phyloP scores from a whole-genome alignment of 2,888 invertebrate genomes.

The Sturmia bella region DNA sequence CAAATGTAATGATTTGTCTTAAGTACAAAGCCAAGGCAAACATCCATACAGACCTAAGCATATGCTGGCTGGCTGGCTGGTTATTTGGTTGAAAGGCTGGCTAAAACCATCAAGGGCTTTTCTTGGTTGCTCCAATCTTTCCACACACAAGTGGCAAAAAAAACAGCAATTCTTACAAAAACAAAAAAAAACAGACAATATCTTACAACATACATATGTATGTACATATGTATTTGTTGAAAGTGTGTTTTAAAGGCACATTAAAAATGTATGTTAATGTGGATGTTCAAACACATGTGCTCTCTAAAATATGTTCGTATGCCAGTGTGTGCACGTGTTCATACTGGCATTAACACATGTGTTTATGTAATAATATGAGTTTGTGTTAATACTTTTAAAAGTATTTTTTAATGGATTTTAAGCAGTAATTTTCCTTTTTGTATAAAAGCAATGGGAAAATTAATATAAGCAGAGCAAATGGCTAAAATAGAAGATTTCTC shows the following conservation, averaged over 20 bases:
- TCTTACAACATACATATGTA: not conserved
- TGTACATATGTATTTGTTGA: not conserved
- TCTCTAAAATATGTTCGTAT: not conserved
- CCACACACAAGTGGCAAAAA: not conserved
- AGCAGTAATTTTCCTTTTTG: constrained; percentile 53
- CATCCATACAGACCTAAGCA: not conserved
- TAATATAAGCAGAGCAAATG: constrained; percentile 12
- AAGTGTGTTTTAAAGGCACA: constrained; percentile 33
- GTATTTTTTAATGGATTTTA: constrained; percentile 70
- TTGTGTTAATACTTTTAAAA: constrained; percentile 64
- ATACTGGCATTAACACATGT: not conserved
- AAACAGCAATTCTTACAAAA: constrained; percentile 12
- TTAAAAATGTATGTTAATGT: constrained; percentile 58
- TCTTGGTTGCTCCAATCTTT: not conserved
- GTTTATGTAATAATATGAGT: not conserved
- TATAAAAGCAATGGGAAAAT: constrained; percentile 11
- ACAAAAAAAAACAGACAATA: not conserved
- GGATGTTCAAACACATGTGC: constrained; percentile 51
- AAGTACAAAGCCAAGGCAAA: constrained; percentile 53
- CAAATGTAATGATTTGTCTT: constrained; percentile 70
- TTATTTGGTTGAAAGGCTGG: constrained; percentile 11
- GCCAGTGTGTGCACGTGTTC: not conserved
- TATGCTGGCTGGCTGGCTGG: constrained; percentile 24
- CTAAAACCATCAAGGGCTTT: constrained; percentile 7
- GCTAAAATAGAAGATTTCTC: constrained; percentile 36